A percentile compares a stretch with the other conserved stretches of the same genome.
These are phyloP conservation scores for Asarcornis scutulata DNA, from an alignment of 2,113 vertebrate genomes.

Conservation along the genomic window DNA sequence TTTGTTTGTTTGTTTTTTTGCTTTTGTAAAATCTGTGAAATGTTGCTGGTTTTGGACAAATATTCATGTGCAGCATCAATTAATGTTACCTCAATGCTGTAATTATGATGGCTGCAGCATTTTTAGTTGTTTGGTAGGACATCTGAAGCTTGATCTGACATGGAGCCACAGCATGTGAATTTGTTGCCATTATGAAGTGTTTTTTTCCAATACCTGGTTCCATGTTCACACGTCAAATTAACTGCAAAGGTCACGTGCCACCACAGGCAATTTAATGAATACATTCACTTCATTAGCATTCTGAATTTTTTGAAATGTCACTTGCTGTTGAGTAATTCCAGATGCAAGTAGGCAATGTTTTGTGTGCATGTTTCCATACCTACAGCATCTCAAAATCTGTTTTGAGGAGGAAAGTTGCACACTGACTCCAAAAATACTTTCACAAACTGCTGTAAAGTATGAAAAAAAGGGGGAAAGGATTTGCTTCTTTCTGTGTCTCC, in stretches of 20 bases:
- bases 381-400: neutral
- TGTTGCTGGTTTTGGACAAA: neutral
- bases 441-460: neutral
- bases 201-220: neutral
- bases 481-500: neutral
- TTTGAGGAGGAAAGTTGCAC: neutral
- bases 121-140: neutral
- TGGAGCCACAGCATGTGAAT: neutral
- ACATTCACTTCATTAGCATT: neutral
- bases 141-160: neutral
- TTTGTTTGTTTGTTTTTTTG: neutral
- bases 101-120: neutral
- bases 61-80: neutral
- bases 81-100: neutral
- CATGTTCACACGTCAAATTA: neutral
- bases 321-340: neutral
- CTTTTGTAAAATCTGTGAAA: neutral
- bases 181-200: neutral
- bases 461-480: neutral
- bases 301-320: neutral
- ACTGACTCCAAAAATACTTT: neutral
- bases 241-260: neutral
- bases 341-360: neutral
- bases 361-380: neutral
- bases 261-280: neutral